phyloP scores from a whole-genome alignment of 2,113 vertebrate genomes.

The Ophiodon elongatus region DNA sequence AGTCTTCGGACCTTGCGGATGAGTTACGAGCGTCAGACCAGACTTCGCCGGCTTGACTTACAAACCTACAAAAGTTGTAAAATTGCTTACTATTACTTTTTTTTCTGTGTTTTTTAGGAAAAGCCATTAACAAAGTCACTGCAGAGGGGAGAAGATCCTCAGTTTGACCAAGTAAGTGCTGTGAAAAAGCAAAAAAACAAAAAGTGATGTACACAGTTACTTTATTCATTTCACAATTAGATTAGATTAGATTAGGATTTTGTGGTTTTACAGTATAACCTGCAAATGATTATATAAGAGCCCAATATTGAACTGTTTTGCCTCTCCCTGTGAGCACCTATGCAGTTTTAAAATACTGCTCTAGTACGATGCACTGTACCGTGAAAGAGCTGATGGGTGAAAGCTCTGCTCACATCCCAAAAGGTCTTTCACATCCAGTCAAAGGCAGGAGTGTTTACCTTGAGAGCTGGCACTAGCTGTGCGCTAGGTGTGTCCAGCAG shows the following conservation, averaged over 20 bases:
- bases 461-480: conserved; percentile 76
- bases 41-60: conserved; percentile 17
- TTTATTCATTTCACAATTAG: neutral
- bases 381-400: conserved; percentile 58
- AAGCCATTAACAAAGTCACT: conserved; percentile 97
- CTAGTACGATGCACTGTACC: conserved; percentile 14
- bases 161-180: conserved; percentile 96
- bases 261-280: conserved; percentile 12
- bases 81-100: neutral
- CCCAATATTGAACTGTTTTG: neutral
- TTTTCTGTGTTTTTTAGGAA: conserved; percentile 84
- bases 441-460: conserved; percentile 82
- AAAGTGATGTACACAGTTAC: neutral
- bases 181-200: neutral
- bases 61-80: neutral
- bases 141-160: conserved; percentile 96
- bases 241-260: neutral
- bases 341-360: conserved; percentile 20
- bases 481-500: conserved; percentile 82
- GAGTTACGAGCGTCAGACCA: conserved; percentile 24
- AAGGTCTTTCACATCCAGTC: conserved; percentile 73
- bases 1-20: neutral
- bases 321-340: neutral
- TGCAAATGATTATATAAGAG: neutral
- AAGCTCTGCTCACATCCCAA: conserved; percentile 75